A percentile compares a stretch with the other conserved stretches of the same genome.
These are phyloP conservation scores for Physocephala rufipes DNA, from an alignment of 2,888 invertebrate genomes.

Conservation along the genomic window DNA sequence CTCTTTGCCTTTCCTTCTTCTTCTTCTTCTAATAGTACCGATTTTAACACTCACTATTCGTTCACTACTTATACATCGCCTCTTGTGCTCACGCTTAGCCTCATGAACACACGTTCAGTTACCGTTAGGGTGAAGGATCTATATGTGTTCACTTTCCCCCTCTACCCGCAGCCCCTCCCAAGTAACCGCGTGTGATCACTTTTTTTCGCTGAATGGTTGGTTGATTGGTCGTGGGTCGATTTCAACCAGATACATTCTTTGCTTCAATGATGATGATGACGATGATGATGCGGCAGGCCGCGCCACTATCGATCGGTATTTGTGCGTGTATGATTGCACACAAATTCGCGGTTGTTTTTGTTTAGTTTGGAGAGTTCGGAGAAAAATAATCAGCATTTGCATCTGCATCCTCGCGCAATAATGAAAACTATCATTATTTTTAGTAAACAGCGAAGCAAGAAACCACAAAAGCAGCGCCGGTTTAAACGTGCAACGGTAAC, in stretches of 20 bases:
- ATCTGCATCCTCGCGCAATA: background rate
- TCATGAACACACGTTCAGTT: constrained; percentile 3
- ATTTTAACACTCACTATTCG: background rate
- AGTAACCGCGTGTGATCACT: background rate
- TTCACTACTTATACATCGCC: background rate
- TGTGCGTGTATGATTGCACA: constrained; percentile 17
- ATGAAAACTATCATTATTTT: constrained; percentile 23
- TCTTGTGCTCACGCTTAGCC: constrained; percentile 30
- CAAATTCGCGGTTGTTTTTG: constrained; percentile 25
- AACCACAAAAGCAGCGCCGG: background rate
- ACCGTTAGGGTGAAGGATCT: constrained; percentile 39
- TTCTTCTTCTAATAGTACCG: background rate
- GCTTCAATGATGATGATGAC: background rate
- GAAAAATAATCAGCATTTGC: constrained; percentile 21
- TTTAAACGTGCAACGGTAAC: constrained; percentile 4
- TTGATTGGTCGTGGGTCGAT: background rate
- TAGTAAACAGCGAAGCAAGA: constrained; percentile 17
- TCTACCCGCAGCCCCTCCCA: no score
- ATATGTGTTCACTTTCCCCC: background rate
- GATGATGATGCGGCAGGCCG: no score
- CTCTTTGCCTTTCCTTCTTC: background rate
- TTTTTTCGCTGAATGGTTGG: background rate
- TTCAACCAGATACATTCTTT: background rate
- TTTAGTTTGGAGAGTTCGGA: constrained; percentile 33
- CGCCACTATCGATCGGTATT: background rate